Evolutionary conservation across 2,113 vertebrate genomes (phyloP).

Genomic region (Hippocampus zosterae): DNA sequence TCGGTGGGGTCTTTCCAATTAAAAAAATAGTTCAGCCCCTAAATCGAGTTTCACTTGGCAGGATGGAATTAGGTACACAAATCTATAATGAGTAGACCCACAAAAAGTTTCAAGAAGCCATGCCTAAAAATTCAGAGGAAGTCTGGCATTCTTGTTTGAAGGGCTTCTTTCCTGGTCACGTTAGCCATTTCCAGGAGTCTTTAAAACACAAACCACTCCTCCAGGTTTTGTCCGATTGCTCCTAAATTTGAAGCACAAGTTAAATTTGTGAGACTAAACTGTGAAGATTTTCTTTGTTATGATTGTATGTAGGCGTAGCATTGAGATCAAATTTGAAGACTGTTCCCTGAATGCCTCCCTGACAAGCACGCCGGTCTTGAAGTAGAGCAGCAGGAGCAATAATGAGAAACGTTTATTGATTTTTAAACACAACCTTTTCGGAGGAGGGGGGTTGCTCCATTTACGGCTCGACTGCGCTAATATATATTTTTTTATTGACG

Average conservation of each 20-base stretch:
- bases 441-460: slow-evolving; percentile 41
- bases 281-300: not conserved
- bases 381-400: slow-evolving; percentile 27
- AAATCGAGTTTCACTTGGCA: not conserved
- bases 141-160: not conserved
- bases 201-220: not conserved
- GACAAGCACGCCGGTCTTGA: slow-evolving; percentile 27
- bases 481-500: slow-evolving; percentile 72
- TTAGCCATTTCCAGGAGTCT: not conserved
- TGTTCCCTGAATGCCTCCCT: slow-evolving; percentile 1
- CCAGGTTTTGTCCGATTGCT: not conserved
- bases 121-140: not conserved
- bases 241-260: not conserved
- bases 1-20: not conserved
- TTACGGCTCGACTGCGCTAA: slow-evolving; percentile 68
- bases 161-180: not conserved
- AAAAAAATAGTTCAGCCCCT: not conserved
- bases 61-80: not conserved
- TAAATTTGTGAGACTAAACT: not conserved
- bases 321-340: not conserved
- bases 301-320: not conserved
- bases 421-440: slow-evolving; percentile 10
- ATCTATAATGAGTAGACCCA: not conserved
- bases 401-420: slow-evolving; percentile 57
- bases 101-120: not conserved